Conservation (phyloP, 2,888 invertebrate genomes). For the Pyralis farinalis region DNA sequence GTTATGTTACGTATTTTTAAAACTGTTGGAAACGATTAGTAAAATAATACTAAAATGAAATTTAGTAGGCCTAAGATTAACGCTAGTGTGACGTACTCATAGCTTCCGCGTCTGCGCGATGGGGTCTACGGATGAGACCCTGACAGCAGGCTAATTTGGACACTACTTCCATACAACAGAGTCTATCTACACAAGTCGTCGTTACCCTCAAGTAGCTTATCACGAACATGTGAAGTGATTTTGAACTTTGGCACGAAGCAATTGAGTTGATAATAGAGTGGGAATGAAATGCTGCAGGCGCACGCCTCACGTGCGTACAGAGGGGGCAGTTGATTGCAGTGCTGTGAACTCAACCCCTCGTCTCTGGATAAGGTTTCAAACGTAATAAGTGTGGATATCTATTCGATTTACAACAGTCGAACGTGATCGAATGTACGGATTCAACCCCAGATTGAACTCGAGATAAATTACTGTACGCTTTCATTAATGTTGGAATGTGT, state of each 20-base stretch:
- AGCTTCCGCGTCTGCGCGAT: conserved; percentile 73
- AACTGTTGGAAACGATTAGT: no score
- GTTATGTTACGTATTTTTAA: no score
- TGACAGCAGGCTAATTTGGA: conserved; percentile 49
- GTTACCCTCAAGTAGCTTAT: conserved; percentile 47
- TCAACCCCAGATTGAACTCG: conserved; percentile 7
- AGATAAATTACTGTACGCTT: not conserved
- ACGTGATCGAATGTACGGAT: conserved; percentile 5
- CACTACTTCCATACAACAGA: conserved; percentile 53
- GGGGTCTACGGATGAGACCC: conserved; percentile 42
- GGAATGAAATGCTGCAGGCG: conserved; percentile 44
- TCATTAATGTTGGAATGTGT: no score
- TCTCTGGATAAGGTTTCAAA: conserved; percentile 39
- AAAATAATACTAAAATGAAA: conserved; percentile 39
- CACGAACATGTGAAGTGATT: conserved; percentile 21
- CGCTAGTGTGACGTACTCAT: conserved; percentile 69
- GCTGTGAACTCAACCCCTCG: conserved; percentile 57
- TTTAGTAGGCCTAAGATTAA: conserved; percentile 54
- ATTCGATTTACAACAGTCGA: conserved; percentile 13
- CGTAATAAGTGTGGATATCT: conserved; percentile 23
- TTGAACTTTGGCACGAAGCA: conserved; percentile 22
- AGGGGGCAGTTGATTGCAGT: conserved; percentile 70
- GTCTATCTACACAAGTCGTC: conserved; percentile 43
- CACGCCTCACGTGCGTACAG: conserved; percentile 56
- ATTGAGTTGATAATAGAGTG: conserved; percentile 18